Conservation (phyloP, 2,797 vertebrate species). For the Siniperca scherzeri region DNA sequence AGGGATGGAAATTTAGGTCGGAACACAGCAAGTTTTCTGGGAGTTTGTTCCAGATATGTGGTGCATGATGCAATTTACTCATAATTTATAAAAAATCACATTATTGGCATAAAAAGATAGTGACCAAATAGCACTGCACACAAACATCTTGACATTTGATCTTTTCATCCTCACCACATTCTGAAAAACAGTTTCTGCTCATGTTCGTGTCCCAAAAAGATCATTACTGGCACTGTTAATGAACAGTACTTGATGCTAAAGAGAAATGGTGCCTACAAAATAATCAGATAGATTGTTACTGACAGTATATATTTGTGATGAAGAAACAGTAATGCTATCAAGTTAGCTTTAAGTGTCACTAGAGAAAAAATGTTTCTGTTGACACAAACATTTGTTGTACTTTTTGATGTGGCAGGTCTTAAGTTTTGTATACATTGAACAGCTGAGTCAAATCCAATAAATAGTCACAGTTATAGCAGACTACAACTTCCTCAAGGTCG, state of each 20-base stretch:
- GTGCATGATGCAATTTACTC: not conserved
- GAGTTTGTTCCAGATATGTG: not conserved
- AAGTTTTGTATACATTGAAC: too few species aligned
- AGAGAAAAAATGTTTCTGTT: too few species aligned
- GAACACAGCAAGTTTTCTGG: not conserved
- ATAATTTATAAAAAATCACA: not conserved
- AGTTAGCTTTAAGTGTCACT: not conserved
- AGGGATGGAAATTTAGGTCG: too few species aligned
- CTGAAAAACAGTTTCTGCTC: not conserved
- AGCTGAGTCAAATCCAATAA: not conserved
- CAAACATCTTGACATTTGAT: not conserved
- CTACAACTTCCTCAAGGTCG: not conserved
- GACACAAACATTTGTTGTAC: not conserved
- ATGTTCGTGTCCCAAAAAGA: not conserved
- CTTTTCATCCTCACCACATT: not conserved
- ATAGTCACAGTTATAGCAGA: not conserved
- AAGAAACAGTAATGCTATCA: not conserved
- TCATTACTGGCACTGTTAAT: too few species aligned
- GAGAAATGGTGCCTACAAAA: not conserved
- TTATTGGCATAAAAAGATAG: not conserved
- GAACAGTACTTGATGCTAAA: not conserved
- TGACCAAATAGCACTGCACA: not conserved
- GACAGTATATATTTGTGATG: conserved; percentile 9
- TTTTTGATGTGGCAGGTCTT: not conserved
- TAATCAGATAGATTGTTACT: not conserved